These are phyloP conservation scores for Mesitornis unicolor DNA, from an alignment of 2,113 vertebrate species.

Conservation along the genomic window DNA sequence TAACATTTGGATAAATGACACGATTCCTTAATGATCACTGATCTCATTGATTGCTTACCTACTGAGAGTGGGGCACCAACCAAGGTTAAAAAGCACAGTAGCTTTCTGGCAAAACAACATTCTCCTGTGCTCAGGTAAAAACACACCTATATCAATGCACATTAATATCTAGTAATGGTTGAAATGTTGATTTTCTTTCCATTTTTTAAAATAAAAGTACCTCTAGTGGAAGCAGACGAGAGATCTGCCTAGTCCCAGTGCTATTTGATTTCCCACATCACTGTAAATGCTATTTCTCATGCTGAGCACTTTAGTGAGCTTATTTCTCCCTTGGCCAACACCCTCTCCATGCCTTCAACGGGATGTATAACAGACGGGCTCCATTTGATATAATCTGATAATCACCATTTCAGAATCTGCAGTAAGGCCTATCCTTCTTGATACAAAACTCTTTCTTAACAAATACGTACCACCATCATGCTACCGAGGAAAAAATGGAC, in stretches of 20 bases:
- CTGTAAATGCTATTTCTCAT: not conserved
- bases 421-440: not conserved
- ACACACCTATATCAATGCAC: accelerated
- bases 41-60: not conserved
- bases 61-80: not conserved
- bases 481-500: not conserved
- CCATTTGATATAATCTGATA: not conserved
- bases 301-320: not conserved
- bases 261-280: not conserved
- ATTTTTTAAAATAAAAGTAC: not conserved
- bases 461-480: not conserved
- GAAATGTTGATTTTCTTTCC: not conserved
- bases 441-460: not conserved
- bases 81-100: not conserved
- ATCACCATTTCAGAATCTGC: not conserved
- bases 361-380: not conserved
- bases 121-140: not conserved
- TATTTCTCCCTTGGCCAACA: not conserved
- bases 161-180: not conserved
- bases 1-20: not conserved
- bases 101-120: not conserved
- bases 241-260: not conserved
- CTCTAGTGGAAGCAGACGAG: not conserved
- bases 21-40: not conserved
- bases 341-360: not conserved